A percentile compares a stretch with the other conserved stretches of the same genome.
These are phyloP conservation scores for Halictus quadricinctus DNA, from an alignment of 2,888 invertebrate genomes.

Conservation along the genomic window DNA sequence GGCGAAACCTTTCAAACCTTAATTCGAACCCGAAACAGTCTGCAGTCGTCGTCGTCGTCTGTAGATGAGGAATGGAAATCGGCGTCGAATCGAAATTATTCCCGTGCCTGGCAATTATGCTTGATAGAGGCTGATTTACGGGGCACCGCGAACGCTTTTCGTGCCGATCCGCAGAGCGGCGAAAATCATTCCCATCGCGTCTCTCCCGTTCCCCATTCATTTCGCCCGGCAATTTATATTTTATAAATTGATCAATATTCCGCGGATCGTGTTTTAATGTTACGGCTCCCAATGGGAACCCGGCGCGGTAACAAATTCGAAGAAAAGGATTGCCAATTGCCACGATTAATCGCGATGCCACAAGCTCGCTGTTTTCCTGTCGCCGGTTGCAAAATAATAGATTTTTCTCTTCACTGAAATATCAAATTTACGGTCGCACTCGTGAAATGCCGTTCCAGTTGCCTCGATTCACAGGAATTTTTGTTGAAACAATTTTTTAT, in stretches of 20 bases:
- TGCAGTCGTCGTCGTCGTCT: neutral
- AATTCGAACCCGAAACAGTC: conserved; percentile 43
- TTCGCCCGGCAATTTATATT: conserved; percentile 45
- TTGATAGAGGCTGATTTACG: conserved; percentile 41
- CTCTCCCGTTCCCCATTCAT: conserved; percentile 47
- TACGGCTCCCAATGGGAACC: neutral
- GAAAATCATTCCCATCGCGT: conserved; percentile 52
- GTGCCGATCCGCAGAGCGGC: neutral
- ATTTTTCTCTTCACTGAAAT: neutral
- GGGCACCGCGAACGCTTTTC: conserved; percentile 23
- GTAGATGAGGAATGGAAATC: conserved; percentile 35
- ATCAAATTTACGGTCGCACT: neutral
- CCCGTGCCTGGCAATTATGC: conserved; percentile 45
- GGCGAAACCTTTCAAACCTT: conserved; percentile 64
- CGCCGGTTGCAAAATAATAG: neutral
- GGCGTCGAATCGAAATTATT: conserved; percentile 42
- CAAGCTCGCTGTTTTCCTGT: neutral
- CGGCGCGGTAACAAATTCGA: neutral
- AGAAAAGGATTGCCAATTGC: neutral
- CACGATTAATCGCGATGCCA: neutral
- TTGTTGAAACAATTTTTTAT: neutral
- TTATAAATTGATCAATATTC: conserved; percentile 59
- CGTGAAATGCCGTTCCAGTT: neutral
- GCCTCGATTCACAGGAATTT: neutral
- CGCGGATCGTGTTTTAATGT: conserved; percentile 44